Percentiles rank a stretch among this genome's conserved stretches.
Conservation (phyloP, 2,888 invertebrate species). For the Dryomyza anilis region DNA sequence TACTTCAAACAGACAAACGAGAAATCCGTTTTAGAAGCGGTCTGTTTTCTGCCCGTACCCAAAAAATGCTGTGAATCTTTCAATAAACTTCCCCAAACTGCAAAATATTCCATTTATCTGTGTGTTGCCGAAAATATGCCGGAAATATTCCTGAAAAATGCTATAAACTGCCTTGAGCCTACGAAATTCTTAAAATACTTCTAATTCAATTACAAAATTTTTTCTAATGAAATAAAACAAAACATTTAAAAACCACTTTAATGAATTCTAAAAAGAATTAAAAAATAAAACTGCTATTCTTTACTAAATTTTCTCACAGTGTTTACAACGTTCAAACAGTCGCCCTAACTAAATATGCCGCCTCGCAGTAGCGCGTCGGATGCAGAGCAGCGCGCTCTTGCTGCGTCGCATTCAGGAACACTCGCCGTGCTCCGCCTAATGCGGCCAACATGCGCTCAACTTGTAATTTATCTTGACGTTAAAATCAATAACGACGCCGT, state of each 20-base stretch:
- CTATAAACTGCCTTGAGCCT: no score
- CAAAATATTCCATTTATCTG: no score
- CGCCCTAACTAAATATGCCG: neutral
- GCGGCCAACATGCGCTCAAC: conserved; percentile 30
- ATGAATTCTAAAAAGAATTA: neutral
- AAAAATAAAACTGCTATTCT: neutral
- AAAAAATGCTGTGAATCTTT: no score
- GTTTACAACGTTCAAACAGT: no score
- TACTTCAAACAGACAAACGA: no score
- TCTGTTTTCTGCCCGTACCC: no score
- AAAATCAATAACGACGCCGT: conserved; percentile 58
- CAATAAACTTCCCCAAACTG: no score
- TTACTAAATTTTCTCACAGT: no score
- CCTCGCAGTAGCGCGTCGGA: neutral
- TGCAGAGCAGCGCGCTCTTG: neutral
- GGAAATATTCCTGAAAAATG: no score
- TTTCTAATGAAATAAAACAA: neutral
- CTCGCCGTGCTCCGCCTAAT: conserved; percentile 14
- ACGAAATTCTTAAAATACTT: neutral
- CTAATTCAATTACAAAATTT: no score
- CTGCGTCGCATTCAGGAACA: conserved; percentile 32
- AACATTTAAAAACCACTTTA: neutral
- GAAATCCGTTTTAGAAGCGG: no score
- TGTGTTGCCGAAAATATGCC: no score
- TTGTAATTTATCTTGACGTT: conserved; percentile 59